Conservation (phyloP, 2,113 vertebrate species). For the Microtus oregoni region DNA sequence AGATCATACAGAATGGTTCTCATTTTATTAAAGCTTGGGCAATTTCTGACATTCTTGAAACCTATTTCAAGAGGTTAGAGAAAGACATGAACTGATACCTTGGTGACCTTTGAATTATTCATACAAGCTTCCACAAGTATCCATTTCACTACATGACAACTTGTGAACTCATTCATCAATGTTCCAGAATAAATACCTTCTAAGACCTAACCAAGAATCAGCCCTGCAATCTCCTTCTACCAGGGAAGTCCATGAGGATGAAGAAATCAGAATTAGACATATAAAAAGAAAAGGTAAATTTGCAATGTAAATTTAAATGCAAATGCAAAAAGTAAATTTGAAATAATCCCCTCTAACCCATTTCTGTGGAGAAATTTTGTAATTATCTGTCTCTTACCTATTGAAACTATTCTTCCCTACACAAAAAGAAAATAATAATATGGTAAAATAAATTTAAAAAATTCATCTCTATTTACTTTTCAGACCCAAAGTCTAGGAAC, state of each 20-base stretch:
- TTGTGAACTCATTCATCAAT: neutral
- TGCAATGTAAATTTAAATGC: neutral
- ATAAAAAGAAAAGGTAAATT: neutral
- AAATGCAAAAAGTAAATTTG: neutral
- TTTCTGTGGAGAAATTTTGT: neutral
- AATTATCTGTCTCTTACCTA: neutral
- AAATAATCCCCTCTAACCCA: neutral
- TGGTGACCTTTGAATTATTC: constrained; percentile 16
- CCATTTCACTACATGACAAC: neutral
- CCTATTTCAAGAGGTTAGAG: neutral
- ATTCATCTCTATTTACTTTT: neutral
- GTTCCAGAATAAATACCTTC: constrained; percentile 32
- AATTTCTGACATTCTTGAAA: neutral
- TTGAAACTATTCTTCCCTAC: constrained; percentile 1
- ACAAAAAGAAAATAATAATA: neutral
- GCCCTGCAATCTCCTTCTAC: neutral
- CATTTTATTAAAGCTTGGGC: neutral
- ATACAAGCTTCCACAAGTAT: neutral
- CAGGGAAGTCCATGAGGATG: neutral
- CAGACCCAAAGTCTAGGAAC: neutral
- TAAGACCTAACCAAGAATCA: constrained; percentile 29
- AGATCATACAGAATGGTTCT: neutral
- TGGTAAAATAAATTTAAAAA: neutral
- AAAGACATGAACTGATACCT: constrained; percentile 22
- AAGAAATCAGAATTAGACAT: neutral